Conservation (phyloP, 2,113 vertebrate species). For the Chroicocephalus ridibundus region DNA sequence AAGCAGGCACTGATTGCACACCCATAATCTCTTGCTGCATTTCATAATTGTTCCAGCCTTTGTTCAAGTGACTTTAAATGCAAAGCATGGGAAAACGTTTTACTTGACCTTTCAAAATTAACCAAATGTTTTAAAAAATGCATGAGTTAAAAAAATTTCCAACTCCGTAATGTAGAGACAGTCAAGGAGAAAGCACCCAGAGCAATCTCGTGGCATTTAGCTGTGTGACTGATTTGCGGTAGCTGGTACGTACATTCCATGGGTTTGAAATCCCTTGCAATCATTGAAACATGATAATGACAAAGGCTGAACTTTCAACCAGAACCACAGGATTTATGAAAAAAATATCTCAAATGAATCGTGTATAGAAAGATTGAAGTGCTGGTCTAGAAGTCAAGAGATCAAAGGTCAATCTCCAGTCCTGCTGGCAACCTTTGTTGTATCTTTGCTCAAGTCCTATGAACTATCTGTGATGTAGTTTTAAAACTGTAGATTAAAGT, state of each 20-base stretch:
- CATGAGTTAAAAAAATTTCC: neutral
- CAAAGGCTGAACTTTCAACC: neutral
- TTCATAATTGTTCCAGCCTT: neutral
- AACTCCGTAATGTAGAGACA: neutral
- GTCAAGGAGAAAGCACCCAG: neutral
- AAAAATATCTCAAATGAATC: neutral
- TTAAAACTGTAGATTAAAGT: neutral
- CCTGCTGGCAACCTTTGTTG: neutral
- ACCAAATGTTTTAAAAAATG: neutral
- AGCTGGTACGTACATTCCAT: neutral
- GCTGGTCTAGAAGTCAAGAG: neutral
- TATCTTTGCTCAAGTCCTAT: neutral
- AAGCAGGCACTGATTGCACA: neutral
- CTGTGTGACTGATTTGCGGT: neutral
- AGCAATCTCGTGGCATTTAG: neutral
- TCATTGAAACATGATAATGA: neutral
- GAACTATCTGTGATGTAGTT: neutral
- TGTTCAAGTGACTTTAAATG: neutral
- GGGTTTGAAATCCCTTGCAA: neutral
- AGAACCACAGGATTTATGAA: neutral
- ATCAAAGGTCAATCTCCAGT: neutral
- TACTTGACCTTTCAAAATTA: neutral
- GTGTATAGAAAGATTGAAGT: neutral
- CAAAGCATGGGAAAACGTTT: neutral
- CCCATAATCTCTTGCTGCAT: neutral